Base-by-base conservation (phyloP, 35 echinoderm and acorn worm genomes). In the Chiridota heheva region DNA sequence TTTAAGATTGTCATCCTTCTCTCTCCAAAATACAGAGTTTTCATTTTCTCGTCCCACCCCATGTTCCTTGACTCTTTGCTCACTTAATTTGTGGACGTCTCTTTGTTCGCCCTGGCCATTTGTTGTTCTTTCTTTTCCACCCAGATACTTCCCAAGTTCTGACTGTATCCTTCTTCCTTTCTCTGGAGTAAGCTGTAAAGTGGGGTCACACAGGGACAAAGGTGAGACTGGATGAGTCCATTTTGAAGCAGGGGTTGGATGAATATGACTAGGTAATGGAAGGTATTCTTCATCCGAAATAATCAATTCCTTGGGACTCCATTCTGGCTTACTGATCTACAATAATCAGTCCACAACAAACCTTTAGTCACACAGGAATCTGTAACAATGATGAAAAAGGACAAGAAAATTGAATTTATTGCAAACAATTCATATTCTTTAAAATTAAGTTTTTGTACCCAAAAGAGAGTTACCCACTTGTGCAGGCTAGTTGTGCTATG, bases 261-360 rank as follows among this genome's bases (percentile, higher is more conserved):
- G 69, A 17, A 73, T 47, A 22, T 73, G 69, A n/a, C 51, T 73
- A 16, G 69, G 69, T 4, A 73, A 30, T 29, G 69, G 69, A 22
- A 73, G 26, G 26, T 73, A 73, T 73, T 73, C 69, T 31, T 73
- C 69, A 27, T 73, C 69, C 3, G 69, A 73, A 42, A 73, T 73
- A 26, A 73, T n/a, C n/a, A n/a, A n/a, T n/a, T n/a, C n/a, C n/a
- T n/a, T n/a, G n/a, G n/a, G n/a, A n/a, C n/a, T n/a, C n/a, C n/a
- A n/a, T n/a, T n/a, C n/a, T n/a, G n/a, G n/a, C n/a, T n/a, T n/a
- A n/a, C n/a, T n/a, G n/a, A n/a, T n/a, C n/a, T n/a, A n/a, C n/a
- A n/a, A n/a, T n/a, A n/a, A n/a, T n/a, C n/a, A n/a, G n/a, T n/a
- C n/a, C n/a, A n/a, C n/a, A n/a, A n/a, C n/a, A n/a, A n/a, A n/a